Evolutionary conservation across 2,888 invertebrate genomes (phyloP).

Genomic region (Agrotis ipsilon): DNA sequence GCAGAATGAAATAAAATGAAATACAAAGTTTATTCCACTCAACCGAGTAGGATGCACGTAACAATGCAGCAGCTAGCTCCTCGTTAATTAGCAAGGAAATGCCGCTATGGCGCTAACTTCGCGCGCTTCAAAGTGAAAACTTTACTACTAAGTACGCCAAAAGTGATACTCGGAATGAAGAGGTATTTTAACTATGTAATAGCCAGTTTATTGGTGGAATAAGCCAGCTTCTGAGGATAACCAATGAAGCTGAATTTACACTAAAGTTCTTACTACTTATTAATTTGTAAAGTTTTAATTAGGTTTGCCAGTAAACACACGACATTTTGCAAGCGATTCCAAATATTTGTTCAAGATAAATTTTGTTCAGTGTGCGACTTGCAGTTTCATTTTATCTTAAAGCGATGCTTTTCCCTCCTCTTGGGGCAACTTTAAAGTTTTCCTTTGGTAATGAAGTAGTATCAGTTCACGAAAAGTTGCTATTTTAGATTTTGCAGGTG

Average conservation of each 20-base stretch:
- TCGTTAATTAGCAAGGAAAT: slow-evolving; percentile 82
- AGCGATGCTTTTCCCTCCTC: slow-evolving; percentile 21
- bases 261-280: background rate
- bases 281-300: slow-evolving; percentile 55
- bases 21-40: slow-evolving; percentile 70
- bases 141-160: slow-evolving; percentile 77
- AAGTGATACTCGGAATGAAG: slow-evolving; percentile 72
- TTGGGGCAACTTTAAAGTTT: slow-evolving; percentile 53
- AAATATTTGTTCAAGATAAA: slow-evolving; percentile 40
- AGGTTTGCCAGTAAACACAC: slow-evolving; percentile 30
- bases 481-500: slow-evolving; percentile 25
- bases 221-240: slow-evolving; percentile 29
- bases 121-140: slow-evolving; percentile 72
- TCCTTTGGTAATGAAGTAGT: slow-evolving; percentile 41
- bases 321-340: slow-evolving; percentile 22
- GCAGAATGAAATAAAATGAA: slow-evolving; percentile 53
- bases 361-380: slow-evolving; percentile 15
- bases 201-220: slow-evolving; percentile 50
- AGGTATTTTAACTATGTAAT: slow-evolving; percentile 44
- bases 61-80: slow-evolving; percentile 77
- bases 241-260: too few relatives aligned
- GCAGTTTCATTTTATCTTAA: slow-evolving; percentile 39
- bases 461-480: slow-evolving; percentile 34
- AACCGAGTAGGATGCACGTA: slow-evolving; percentile 70
- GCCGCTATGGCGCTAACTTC: slow-evolving; percentile 75